phyloP scores from a whole-genome alignment of 2,797 vertebrate genomes.

The Catharus ustulatus region DNA sequence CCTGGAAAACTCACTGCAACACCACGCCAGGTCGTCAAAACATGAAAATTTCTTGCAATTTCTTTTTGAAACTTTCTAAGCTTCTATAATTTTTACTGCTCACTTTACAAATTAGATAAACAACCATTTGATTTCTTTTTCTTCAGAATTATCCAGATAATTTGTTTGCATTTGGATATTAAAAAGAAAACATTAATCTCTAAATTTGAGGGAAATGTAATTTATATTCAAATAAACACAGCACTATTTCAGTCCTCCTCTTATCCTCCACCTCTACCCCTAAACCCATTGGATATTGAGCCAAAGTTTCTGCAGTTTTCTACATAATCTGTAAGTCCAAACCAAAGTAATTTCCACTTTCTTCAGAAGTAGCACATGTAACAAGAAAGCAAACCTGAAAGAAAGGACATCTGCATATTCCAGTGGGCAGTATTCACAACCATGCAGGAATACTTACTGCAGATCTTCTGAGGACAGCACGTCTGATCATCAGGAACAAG shows the following conservation, averaged over 20 bases:
- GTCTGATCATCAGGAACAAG: constrained; percentile 83
- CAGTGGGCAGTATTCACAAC: background rate
- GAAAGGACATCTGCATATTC: background rate
- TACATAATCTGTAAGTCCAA: background rate
- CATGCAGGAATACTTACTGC: constrained; percentile 80
- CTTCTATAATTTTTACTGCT: background rate
- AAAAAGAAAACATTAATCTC: background rate
- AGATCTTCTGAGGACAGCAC: constrained; percentile 89
- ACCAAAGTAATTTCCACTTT: background rate
- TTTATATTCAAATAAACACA: background rate
- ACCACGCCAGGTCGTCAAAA: background rate
- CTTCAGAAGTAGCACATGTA: background rate
- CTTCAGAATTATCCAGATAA: background rate
- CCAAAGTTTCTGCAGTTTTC: background rate
- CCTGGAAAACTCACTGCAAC: background rate
- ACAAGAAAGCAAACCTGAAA: background rate
- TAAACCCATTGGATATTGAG: background rate
- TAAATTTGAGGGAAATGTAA: background rate
- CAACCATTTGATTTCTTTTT: background rate
- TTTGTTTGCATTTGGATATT: background rate
- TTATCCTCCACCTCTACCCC: background rate
- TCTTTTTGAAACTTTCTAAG: background rate
- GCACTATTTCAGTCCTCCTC: background rate
- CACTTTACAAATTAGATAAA: background rate
- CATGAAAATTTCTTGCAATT: background rate